Conservation (phyloP, 2,888 invertebrate genomes). For the Drosophila robusta region DNA sequence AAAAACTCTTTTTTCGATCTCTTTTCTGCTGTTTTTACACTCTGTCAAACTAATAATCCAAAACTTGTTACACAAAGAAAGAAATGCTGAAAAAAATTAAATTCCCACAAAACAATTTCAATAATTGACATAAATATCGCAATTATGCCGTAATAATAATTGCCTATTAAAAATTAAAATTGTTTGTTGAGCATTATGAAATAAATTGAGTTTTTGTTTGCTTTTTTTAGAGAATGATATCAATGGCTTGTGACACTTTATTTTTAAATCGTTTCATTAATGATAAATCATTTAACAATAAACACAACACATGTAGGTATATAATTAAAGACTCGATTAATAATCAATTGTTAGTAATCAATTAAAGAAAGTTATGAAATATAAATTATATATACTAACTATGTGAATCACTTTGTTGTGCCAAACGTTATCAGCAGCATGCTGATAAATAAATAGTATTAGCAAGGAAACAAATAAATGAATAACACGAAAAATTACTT, state of each 20-base stretch:
- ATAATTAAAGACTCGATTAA: conserved; percentile 1
- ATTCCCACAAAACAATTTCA: conserved; percentile 2
- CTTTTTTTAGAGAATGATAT: neutral
- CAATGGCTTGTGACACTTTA: neutral
- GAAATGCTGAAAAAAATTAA: conserved; percentile 1
- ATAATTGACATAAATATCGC: conserved; percentile 10
- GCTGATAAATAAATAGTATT: conserved; percentile 17
- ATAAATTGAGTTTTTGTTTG: neutral
- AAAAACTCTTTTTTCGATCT: too few relatives aligned
- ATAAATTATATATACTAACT: conserved; percentile 5
- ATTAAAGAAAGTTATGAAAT: neutral
- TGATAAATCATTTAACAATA: neutral
- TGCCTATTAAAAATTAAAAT: conserved; percentile 1
- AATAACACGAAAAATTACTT: conserved; percentile 21
- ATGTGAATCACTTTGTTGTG: conserved; percentile 1
- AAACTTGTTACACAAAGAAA: neutral
- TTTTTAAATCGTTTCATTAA: neutral
- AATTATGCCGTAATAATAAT: conserved; percentile 6
- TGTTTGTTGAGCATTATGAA: neutral
- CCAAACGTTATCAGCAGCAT: conserved; percentile 8
- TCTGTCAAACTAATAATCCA: neutral
- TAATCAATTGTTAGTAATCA: conserved; percentile 10
- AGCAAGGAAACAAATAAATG: neutral
- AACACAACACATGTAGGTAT: neutral
- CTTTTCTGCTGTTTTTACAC: too few relatives aligned